These are phyloP conservation scores for Alligator mississippiensis DNA, from an alignment of 2,113 vertebrate species.

Conservation along the genomic window DNA sequence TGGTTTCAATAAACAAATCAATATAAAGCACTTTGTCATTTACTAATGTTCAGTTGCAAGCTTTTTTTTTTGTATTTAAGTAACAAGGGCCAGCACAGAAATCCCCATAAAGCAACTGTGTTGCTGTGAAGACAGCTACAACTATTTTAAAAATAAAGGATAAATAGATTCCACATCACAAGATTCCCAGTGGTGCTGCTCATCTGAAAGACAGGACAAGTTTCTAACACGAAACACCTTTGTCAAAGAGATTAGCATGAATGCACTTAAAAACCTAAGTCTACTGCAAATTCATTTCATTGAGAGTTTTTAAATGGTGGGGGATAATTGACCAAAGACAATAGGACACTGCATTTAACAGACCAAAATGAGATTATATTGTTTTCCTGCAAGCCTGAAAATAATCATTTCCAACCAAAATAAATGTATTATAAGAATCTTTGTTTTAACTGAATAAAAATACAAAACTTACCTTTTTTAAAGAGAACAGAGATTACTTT, in stretches of 20 bases:
- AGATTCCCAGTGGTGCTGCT: background rate
- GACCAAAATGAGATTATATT: background rate
- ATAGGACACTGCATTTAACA: background rate
- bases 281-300: background rate
- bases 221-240: background rate
- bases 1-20: conserved; percentile 15
- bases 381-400: background rate
- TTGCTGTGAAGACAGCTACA: conserved; percentile 9
- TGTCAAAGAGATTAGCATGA: background rate
- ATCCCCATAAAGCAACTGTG: conserved; percentile 40
- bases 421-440: background rate
- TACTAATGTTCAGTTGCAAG: conserved; percentile 51
- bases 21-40: conserved; percentile 42
- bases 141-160: background rate
- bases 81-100: conserved; percentile 36
- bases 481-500: background rate
- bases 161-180: background rate
- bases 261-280: background rate
- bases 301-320: background rate
- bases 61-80: conserved; percentile 41
- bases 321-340: background rate
- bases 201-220: background rate
- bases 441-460: background rate
- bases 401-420: background rate
- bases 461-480: background rate